These are phyloP conservation scores for Macrotus californicus DNA, from an alignment of 2,113 vertebrate genomes.

Conservation along the genomic window DNA sequence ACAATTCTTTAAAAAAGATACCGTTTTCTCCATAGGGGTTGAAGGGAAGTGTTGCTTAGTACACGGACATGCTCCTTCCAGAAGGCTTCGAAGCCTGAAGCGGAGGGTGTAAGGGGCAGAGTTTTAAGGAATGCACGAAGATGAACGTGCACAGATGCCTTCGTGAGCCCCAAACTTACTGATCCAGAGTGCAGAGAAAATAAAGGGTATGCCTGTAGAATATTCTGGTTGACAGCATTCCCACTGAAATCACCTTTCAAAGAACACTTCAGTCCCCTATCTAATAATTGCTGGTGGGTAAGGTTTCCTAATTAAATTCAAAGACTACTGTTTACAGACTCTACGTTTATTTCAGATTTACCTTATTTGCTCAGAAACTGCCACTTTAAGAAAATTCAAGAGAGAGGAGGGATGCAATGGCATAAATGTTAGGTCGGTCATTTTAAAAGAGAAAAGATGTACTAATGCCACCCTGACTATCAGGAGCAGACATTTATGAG, in stretches of 20 bases:
- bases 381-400: constrained; percentile 10
- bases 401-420: background rate
- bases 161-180: background rate
- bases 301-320: background rate
- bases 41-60: background rate
- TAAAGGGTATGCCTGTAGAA: background rate
- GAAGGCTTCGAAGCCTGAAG: background rate
- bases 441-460: background rate
- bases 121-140: background rate
- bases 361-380: background rate
- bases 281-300: background rate
- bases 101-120: background rate
- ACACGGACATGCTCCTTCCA: background rate
- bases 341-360: background rate
- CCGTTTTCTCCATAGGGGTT: background rate
- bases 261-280: background rate
- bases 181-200: background rate
- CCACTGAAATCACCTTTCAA: background rate
- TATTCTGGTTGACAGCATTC: background rate
- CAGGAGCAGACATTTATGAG: constrained; percentile 29
- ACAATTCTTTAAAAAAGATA: background rate
- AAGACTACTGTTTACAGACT: background rate
- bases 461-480: background rate
- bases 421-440: constrained; percentile 4
- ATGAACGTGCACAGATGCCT: background rate